Evolutionary conservation across 2,888 invertebrate genomes (phyloP), one percentile per base, ranked within the genome.

Genomic region (Ophion ventricosus): DNA sequence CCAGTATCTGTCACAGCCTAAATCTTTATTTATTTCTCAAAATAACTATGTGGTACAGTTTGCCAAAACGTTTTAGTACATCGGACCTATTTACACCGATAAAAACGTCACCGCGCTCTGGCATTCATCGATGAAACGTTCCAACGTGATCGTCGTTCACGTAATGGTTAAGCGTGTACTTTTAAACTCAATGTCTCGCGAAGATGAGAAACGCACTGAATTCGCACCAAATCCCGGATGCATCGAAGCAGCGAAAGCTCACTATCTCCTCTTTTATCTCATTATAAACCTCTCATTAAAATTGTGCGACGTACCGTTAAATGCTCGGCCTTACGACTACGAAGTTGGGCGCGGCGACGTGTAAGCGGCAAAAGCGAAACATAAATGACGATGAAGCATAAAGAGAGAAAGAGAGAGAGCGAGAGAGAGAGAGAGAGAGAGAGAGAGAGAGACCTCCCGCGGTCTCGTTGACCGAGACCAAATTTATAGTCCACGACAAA

Each of bases 401-500:
- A 57, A 72, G 72, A 73, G 59, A 43, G 56, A 77, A 69, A 67
- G 56, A 25, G 56, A 43, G 61, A 78, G 54, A 43, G 79, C 74
- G 63, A 69, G 74, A 83, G 66, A 73, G 56, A 69, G 63, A 69
- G 35, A 57, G 56, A 56, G 10, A 75, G 74, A 67, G 49, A 29
- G 73, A 81, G 80, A 75, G 73, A 75, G 74, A 66, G 20, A 76
- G 70, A 76, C 82, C 84, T 80, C 84, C 84, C 40, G 82, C n/a
- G 84, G 82, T 85, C 84, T 76, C 84, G 84, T 85, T 85, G 84
- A 82, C 82, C 84, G 84, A 73, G 80, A 40, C 80, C 82, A 70
- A 85, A 85, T 85, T 85, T 85, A 85, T 85, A 85, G 67, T 82
- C 76, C 80, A 80, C 79, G 82, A 82, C 79, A 85, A 82, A 82